phyloP scores from a whole-genome alignment of 2,888 invertebrate genomes.

The Arenicola marina region DNA sequence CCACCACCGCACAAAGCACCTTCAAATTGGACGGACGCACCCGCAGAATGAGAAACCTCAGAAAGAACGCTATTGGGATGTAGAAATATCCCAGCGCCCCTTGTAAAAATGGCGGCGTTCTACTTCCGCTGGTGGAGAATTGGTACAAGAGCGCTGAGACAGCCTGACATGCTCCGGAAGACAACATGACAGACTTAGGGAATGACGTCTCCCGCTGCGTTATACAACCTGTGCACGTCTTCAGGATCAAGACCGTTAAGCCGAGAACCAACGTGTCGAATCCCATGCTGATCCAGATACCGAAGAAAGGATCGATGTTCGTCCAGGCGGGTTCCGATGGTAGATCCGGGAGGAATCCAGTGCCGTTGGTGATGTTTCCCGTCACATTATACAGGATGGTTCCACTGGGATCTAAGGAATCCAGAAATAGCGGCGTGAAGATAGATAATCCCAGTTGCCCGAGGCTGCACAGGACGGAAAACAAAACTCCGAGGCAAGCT shows the following conservation, averaged over 20 bases:
- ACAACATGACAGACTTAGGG: background rate
- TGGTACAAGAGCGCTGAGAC: background rate
- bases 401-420: too few species aligned
- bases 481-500: too few species aligned
- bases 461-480: too few species aligned
- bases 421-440: too few species aligned
- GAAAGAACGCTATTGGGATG: background rate
- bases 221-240: background rate
- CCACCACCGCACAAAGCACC: too few species aligned
- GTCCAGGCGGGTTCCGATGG: background rate
- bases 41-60: too few species aligned
- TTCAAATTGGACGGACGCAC: too few species aligned
- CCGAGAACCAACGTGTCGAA: background rate
- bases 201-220: background rate
- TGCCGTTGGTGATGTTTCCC: too few species aligned
- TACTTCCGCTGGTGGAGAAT: background rate
- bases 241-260: background rate
- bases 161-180: conserved; percentile 1
- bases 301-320: conserved; percentile 3
- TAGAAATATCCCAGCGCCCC: background rate
- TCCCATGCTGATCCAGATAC: conserved; percentile 1
- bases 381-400: too few species aligned
- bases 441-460: too few species aligned
- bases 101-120: conserved; percentile 1
- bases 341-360: too few species aligned